These are phyloP conservation scores for Sipha flava DNA, from an alignment of 1,140 invertebrate genomes.

Conservation along the genomic window DNA sequence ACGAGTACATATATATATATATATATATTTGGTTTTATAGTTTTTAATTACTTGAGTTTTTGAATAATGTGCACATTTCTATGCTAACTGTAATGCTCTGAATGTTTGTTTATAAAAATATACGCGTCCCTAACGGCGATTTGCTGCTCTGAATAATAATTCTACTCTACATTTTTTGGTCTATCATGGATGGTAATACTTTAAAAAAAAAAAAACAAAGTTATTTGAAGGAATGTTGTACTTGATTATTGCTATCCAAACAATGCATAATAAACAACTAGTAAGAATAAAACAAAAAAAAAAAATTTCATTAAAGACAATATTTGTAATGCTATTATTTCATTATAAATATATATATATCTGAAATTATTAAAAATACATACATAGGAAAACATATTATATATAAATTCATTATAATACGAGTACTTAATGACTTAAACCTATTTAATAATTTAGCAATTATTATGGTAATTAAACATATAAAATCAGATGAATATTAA, in stretches of 20 bases:
- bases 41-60: neutral
- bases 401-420: too few relatives aligned
- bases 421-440: too few relatives aligned
- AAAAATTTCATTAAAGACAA: too few relatives aligned
- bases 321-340: too few relatives aligned
- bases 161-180: neutral
- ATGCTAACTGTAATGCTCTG: neutral
- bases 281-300: too few relatives aligned
- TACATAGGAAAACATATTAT: too few relatives aligned
- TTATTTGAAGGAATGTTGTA: neutral
- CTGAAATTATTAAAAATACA: too few relatives aligned
- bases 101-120: neutral
- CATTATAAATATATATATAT: too few relatives aligned
- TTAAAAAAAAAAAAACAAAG: neutral
- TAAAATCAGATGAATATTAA: too few relatives aligned
- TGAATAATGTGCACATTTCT: neutral
- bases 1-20: too few relatives aligned
- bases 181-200: neutral
- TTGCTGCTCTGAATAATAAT: conserved; percentile 1
- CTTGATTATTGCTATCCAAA: neutral
- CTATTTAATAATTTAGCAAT: too few relatives aligned
- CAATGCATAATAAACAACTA: neutral
- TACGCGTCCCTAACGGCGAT: neutral
- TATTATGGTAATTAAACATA: too few relatives aligned
- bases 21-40: neutral